A percentile compares a stretch with the other conserved stretches of the same genome.
Conservation (phyloP, 1,140 invertebrate species). For the Trichonephila clavata region DNA sequence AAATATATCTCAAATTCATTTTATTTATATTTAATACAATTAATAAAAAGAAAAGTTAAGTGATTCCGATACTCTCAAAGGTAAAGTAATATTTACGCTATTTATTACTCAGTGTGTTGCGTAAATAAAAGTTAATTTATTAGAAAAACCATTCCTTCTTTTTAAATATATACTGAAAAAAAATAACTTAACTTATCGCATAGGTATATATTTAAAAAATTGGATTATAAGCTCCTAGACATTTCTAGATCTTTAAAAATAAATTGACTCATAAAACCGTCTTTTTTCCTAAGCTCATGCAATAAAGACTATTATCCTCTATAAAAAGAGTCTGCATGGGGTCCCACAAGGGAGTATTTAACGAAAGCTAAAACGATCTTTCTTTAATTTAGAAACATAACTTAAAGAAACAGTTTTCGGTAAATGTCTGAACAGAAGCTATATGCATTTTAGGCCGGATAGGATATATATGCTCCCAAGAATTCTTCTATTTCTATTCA, state of each 20-base stretch:
- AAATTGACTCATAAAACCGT: constrained; percentile 16
- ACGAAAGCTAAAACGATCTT: constrained; percentile 7
- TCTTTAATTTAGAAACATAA: constrained; percentile 3
- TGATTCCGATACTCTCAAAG: too few species aligned
- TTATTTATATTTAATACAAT: too few species aligned
- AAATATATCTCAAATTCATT: too few species aligned
- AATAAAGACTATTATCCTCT: neutral
- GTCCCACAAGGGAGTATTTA: neutral
- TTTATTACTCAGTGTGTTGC: too few species aligned
- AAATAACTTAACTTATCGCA: too few species aligned
- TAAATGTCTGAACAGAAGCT: neutral
- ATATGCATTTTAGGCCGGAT: neutral
- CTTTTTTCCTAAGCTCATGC: neutral
- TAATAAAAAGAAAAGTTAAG: too few species aligned
- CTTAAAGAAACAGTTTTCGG: neutral
- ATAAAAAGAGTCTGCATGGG: constrained; percentile 18
- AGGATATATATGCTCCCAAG: neutral
- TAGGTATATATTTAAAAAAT: neutral
- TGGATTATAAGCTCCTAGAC: neutral
- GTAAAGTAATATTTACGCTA: too few species aligned
- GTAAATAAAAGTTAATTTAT: too few species aligned
- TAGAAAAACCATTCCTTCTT: too few species aligned
- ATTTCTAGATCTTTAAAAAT: neutral
- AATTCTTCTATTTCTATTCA: neutral
- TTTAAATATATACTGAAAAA: too few species aligned